phyloP scores from a whole-genome alignment of 2,113 vertebrate species.

The Saimiri boliviensis region DNA sequence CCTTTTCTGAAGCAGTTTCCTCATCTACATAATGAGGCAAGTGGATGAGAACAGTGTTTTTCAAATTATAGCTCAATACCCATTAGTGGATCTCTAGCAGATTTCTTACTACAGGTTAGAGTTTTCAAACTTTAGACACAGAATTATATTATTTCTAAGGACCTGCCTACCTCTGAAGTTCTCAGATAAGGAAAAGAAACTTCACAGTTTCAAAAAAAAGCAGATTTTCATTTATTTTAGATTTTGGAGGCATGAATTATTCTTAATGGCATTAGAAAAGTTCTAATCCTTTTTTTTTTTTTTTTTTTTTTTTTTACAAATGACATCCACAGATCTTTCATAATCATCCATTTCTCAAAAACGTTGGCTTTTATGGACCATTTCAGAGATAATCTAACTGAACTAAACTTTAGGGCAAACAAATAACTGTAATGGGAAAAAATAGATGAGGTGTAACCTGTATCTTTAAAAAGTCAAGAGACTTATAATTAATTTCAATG shows the following conservation, averaged over 20 bases:
- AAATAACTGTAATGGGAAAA: background rate
- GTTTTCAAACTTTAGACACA: background rate
- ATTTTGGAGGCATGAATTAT: background rate
- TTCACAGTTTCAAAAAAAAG: background rate
- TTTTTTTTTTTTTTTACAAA: background rate
- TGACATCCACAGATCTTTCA: background rate
- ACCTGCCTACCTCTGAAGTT: background rate
- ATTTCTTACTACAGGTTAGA: background rate
- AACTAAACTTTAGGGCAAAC: background rate
- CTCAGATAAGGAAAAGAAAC: conserved; percentile 30
- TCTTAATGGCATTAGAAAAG: background rate
- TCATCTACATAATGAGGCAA: background rate
- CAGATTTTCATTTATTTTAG: background rate
- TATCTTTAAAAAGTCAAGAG: background rate
- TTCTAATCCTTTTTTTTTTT: background rate
- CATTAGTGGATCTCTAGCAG: background rate
- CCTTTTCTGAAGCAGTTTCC: background rate
- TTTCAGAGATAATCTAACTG: background rate
- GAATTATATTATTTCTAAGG: background rate
- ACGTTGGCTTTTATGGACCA: background rate
- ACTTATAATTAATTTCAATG: background rate
- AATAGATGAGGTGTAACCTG: background rate
- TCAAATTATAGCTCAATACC: background rate
- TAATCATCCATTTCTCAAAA: conserved; percentile 8
- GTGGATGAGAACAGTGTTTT: background rate